Evolutionary conservation across 1,140 invertebrate genomes (phyloP).

Genomic region (Magallana angulata): DNA sequence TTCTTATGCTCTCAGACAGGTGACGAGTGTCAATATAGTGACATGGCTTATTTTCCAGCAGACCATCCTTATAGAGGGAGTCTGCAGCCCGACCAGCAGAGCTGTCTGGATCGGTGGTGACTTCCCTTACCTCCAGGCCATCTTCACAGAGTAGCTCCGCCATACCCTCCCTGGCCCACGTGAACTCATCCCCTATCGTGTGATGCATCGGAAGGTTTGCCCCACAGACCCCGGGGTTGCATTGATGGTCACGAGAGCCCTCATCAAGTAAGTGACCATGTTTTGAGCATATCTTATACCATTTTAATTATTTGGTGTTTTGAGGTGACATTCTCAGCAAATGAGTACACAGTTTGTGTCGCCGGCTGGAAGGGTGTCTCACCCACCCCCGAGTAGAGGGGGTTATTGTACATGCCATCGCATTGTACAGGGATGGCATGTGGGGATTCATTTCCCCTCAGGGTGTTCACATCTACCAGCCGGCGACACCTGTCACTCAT

Average conservation of each 20-base stretch:
- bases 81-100: too few relatives aligned
- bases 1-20: not conserved
- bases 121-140: not conserved
- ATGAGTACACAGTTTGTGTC: too few relatives aligned
- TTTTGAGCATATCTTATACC: not conserved
- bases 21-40: too few relatives aligned
- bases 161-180: not conserved
- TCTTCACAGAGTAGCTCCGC: not conserved
- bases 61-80: too few relatives aligned
- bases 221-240: not conserved
- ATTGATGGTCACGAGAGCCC: not conserved
- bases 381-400: conserved; percentile 7
- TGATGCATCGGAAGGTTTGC: not conserved
- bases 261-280: not conserved
- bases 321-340: too few relatives aligned
- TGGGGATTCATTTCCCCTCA: not conserved
- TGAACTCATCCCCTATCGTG: not conserved
- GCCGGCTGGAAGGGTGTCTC: too few relatives aligned
- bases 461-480: not conserved
- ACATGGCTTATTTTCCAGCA: too few relatives aligned
- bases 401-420: conserved; percentile 38
- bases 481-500: too few relatives aligned
- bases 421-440: not conserved
- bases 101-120: not conserved
- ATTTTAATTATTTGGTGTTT: too few relatives aligned